Base-by-base conservation (phyloP, 2,888 invertebrate species). In the Synanthedon andrenaeformis region DNA sequence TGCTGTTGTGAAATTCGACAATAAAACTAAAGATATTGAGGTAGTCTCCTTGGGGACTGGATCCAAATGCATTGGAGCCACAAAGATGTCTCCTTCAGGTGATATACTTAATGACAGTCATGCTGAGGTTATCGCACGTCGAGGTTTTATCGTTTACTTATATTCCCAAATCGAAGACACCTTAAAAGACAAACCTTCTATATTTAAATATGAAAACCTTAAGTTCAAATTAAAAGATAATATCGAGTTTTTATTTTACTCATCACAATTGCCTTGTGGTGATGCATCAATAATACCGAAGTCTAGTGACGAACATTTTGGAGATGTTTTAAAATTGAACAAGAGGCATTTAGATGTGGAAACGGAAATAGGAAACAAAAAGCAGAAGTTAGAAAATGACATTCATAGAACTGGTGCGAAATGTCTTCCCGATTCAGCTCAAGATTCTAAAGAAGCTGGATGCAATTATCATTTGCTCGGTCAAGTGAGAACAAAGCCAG, bases 331-430 rank as follows among this genome's bases (percentile, higher is more conserved):
- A 17, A 55, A 59, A 28, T 56, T 57, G 23, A 60, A 53, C 1
- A 82, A 83, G 64, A 67, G 75, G 35, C 62, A 63, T 55, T 64
- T 66, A 51, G 62, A 69, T 51, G 17, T 10, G 17, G 17, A 19
- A 19, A 14, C 6, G 13, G 49, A 49, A 19, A 10, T 49, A 12
- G 23, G 17, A 11, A 49, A 49, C 8, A 81, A 82, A 60, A 76
- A 61, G 60, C 49, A 28, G 3, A 66, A 65, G 54, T 6, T 41
- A 4, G 61, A 58, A 23, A 59, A 62, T 50, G 78, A 84, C 70
- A 76, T 93, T 61, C 82, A 92, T 69, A 88, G 95, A 72, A 98
- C 98, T 2, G 98, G 98, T n/a, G 98, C 97, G 8, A 98, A 97
- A 82, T 92, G 96, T 70, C 83, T 91, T 23, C 72, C 76, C 14